Evolutionary conservation across 2,888 invertebrate genomes (phyloP).

Genomic region (Parnassius glacialis): DNA sequence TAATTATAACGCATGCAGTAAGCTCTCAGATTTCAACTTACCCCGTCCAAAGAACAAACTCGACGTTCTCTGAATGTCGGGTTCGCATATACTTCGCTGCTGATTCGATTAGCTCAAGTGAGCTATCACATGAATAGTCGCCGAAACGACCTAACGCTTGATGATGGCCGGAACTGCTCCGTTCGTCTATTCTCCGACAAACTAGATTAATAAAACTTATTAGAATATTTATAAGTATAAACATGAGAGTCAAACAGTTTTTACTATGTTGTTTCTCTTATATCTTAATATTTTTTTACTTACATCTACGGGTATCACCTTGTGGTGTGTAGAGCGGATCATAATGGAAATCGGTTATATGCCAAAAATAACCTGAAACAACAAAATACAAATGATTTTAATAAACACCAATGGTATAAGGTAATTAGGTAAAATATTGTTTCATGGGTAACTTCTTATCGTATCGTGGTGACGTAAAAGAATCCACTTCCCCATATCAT

Average conservation of each 20-base stretch:
- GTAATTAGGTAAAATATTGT: too few species aligned
- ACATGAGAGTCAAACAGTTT: too few species aligned
- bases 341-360: constrained; percentile 95
- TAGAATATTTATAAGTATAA: neutral
- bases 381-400: constrained; percentile 35
- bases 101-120: constrained; percentile 92
- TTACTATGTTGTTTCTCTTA: neutral
- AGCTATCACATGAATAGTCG: constrained; percentile 89
- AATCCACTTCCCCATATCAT: too few species aligned
- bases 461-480: too few species aligned
- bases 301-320: constrained; percentile 89
- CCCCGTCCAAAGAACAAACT: constrained; percentile 98
- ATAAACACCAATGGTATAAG: too few species aligned
- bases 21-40: constrained; percentile 64
- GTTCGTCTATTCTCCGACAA: constrained; percentile 84
- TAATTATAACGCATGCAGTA: too few species aligned
- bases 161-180: constrained; percentile 79
- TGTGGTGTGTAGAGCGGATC: constrained; percentile 90
- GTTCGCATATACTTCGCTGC: constrained; percentile 93
- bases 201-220: constrained; percentile 47
- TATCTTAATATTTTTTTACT: constrained; percentile 59
- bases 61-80: constrained; percentile 91
- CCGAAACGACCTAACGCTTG: constrained; percentile 82
- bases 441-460: too few species aligned
- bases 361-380: constrained; percentile 96